Evolutionary conservation across 2,888 invertebrate species (phyloP), one percentile per base, ranked within the genome.

Genomic region (Drosophila rellima): DNA sequence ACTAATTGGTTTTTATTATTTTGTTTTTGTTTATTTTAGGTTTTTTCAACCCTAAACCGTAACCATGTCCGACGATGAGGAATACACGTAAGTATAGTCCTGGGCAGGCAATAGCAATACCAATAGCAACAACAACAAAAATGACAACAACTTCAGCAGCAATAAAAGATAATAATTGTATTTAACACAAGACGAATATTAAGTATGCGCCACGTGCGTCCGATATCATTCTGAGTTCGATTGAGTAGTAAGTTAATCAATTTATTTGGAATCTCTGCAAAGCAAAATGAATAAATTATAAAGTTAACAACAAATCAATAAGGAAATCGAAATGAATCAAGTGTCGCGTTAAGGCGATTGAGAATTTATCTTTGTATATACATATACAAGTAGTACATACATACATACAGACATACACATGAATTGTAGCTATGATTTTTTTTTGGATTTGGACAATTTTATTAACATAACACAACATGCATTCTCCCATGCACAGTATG

Each of bases 51-150:
- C 93, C 93, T 90, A 92, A 92, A 93, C 93, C 93, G 94, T 93
- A 95, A 96, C 93, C 95, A 97, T 97, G 97, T 97, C 97, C 94
- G 97, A 97, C 95, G 97, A 97, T 93, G 97, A 97, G 94, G 97
- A 97, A 95, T 97, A 97, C 95, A 97, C 97, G 97, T 97, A 95
- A 97, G 97, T 97, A 94, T 68, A 71, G 15, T 62, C 40, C 18
- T 33, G 23, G 20, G 17, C n/a, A 54, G 50, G 33, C 66, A 61
- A 56, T 20, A 42, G 29, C 13, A 47, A 40, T 20, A 10, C 18
- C 20, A n/a, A n/a, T 13, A 13, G 6, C 23, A 48, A 8, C 15
- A 17, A 11, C 17, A 17, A 6, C 23, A 48, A 6, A 17, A 17
- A 15, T n/a, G 31, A 23, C 57, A 63, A 52, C 51, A 48, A 35